Evolutionary conservation across 2,113 vertebrate species (phyloP).

Genomic region (Notarius quadriscutis): DNA sequence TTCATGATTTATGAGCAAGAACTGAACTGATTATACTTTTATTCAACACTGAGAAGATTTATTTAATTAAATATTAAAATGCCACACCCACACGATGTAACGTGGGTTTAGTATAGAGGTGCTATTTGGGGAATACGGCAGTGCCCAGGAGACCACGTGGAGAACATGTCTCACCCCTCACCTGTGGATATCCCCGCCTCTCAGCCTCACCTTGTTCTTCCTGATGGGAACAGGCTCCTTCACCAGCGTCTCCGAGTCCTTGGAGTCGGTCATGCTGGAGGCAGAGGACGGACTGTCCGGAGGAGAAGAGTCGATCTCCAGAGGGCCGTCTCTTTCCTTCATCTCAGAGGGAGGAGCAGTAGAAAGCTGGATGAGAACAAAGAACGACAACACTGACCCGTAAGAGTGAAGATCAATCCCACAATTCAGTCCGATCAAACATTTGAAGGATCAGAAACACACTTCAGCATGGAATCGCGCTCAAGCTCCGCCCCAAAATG

Average conservation of each 20-base stretch:
- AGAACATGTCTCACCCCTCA: background rate
- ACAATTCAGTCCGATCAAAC: background rate
- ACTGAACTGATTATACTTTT: too few species aligned
- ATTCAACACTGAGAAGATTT: too few species aligned
- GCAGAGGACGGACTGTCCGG: constrained; percentile 82
- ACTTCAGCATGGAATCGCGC: background rate
- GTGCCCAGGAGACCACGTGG: background rate
- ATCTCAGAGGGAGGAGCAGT: constrained; percentile 80
- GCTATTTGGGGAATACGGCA: background rate
- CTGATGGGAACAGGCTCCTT: constrained; percentile 46
- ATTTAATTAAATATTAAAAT: too few species aligned
- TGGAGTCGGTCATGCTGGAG: constrained; percentile 75
- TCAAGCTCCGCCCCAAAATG: background rate
- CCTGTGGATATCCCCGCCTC: background rate
- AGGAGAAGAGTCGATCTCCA: constrained; percentile 90
- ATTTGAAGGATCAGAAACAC: background rate
- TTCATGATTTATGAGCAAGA: too few species aligned
- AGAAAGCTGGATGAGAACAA: constrained; percentile 26
- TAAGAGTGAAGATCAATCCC: background rate
- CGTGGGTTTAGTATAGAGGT: too few species aligned
- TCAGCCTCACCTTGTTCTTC: constrained; percentile 37
- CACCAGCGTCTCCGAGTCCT: constrained; percentile 64
- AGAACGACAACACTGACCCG: background rate
- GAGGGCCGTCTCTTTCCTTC: constrained; percentile 85
- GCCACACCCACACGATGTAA: too few species aligned